Evolutionary conservation across 2,113 vertebrate species (phyloP), one percentile per base, ranked within the genome.

Genomic region (Nerophis lumbriciformis): DNA sequence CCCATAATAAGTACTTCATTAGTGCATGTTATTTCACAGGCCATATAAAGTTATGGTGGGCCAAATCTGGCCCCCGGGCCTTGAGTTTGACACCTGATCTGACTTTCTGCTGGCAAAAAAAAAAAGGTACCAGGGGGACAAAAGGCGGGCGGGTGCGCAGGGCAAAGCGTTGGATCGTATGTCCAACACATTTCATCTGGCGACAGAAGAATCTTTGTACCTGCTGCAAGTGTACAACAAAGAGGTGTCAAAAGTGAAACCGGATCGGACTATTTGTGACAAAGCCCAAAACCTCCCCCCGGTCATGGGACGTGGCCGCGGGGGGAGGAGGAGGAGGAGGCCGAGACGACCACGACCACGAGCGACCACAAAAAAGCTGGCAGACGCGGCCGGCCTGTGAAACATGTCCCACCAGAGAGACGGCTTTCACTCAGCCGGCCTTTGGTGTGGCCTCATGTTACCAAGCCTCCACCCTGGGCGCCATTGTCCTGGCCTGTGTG

Each of bases 371-470:
- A 87, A 77, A 90, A 84, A 87, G 83, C 69, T 16, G 72, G 65
- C 71, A 78, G 80, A 84, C 61, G 28, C 62, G 81, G 81, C 72
- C 75, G 78, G 71, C 76, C 78, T 16, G 83, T 82, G 89, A 90
- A 88, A 90, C 87, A 90, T 89, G 87, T 84, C 85, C 85, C 78
- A 65, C 66, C 62, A 69, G n/a, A 70, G 65, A 68, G 68, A 16
- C 12, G 82, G 72, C 70, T 72, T 75, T 80, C 57, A 64, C 81
- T 83, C 72, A 76, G 76, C 82, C 70, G 61, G 75, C 60, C 88
- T 90, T 90, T 91, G 88, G 85, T 76, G 87, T 86, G 76, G 88
- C 78, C 85, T 91, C 90, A 54, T 76, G 81, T 91, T 91, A 87
- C 89, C 79, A 38, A 61, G 78, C 76, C 76, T 73, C 81, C 83